Percentiles rank a stretch among this genome's conserved stretches.
Evolutionary conservation across 2,113 vertebrate species (phyloP).

Genomic region (Chamaetylas fuelleborni): DNA sequence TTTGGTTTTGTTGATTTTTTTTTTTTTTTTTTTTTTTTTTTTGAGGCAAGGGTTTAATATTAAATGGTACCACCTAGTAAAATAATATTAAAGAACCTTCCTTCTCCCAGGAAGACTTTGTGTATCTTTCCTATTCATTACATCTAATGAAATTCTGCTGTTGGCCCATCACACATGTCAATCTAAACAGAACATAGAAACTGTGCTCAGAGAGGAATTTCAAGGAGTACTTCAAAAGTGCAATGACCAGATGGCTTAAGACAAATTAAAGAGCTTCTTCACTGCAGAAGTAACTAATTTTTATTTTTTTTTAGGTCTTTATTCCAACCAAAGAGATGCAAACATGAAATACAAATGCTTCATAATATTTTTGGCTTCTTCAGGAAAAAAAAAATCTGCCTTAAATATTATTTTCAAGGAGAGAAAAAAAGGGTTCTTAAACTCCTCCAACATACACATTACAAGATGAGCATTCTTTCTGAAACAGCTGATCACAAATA

Average conservation of each 20-base stretch:
- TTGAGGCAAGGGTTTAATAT: too few relatives aligned
- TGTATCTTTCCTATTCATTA: background rate
- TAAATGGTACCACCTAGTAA: background rate
- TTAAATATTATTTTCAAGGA: background rate
- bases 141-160: background rate
- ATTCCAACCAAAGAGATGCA: background rate
- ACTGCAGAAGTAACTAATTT: background rate
- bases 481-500: background rate
- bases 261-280: background rate
- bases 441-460: background rate
- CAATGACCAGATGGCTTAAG: background rate
- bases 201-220: background rate
- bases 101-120: background rate
- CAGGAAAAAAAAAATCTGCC: background rate
- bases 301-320: background rate
- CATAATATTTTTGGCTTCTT: background rate
- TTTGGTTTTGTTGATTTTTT: too few relatives aligned
- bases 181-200: background rate
- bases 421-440: accelerated
- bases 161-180: background rate
- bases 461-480: background rate
- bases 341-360: background rate
- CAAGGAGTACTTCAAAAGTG: background rate
- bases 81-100: background rate
- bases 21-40: too few relatives aligned